Base-by-base conservation (phyloP, 2,888 invertebrate genomes). In the Tetramorium bicarinatum region DNA sequence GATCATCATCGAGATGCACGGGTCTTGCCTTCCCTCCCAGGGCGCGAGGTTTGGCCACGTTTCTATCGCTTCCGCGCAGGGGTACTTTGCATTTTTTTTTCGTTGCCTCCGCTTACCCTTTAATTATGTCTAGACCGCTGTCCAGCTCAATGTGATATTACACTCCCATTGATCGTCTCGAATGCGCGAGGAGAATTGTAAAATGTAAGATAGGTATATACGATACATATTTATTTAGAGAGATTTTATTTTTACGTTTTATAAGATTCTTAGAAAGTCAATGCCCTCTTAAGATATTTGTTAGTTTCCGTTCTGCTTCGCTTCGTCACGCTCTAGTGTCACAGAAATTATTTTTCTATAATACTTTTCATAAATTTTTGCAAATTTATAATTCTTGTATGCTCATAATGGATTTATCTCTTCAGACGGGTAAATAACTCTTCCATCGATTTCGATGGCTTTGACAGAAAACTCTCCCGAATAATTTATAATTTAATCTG, bases 1-100 rank as follows among this genome's bases (percentile, higher is more conserved):
- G 77, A 87, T 88, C 87, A 85, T 88, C 84, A 83, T 84, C 82
- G 34, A 75, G 41, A 85, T 83, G 74, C 74, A 67, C 44, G 80
- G 61, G 67, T 66, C 56, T 74, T 52, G 15, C 25, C 47, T 25
- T 86, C 69, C 47, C 77, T 21, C 69, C 62, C 29, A 52, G 52
- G 79, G 83, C 54, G 79, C 66, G 79, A 79, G 69, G 79, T 79
- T 77, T 69, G 77, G 61, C 79, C 79, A 82, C 66, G 77, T 67
- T 76, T 72, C 62, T 72, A 72, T 75, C 47, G 67, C 79, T 52
- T 79, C 56, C 64, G 54, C 38, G 21, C 77, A 44, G 64, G 74
- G 74, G 52, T 62, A 62, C 62, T 64, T 29, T 49, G 21, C 34
- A 47, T 77, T 82, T 76, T 76, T 72, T 75, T 67, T 25, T 41